Percentiles rank a stretch among this genome's conserved stretches.
phyloP scores from a whole-genome alignment of 1,140 invertebrate species.

The Monochamus saltuarius region DNA sequence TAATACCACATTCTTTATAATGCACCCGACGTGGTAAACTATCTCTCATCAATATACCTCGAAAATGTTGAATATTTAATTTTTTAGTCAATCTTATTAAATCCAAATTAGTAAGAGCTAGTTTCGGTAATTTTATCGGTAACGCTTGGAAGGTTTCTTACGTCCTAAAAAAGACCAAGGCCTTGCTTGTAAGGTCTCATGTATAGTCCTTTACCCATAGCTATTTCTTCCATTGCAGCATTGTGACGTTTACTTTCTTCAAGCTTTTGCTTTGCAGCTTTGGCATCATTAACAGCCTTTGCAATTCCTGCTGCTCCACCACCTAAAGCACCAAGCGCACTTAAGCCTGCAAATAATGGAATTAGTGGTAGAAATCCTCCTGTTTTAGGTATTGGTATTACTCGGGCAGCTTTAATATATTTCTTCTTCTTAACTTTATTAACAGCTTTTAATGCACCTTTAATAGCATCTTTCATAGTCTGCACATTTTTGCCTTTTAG shows the following conservation, averaged over 20 bases:
- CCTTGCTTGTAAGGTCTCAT: conserved; percentile 48
- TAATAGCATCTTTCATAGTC: conserved; percentile 8
- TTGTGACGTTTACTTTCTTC: conserved; percentile 42
- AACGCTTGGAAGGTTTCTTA: conserved; percentile 1
- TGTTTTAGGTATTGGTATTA: conserved; percentile 44
- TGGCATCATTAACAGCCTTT: conserved; percentile 46
- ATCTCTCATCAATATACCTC: neutral
- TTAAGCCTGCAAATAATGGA: conserved; percentile 47
- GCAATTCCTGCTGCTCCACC: conserved; percentile 33
- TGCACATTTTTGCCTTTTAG: too few species aligned
- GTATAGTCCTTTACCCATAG: conserved; percentile 34
- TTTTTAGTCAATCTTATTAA: conserved; percentile 14
- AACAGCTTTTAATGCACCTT: conserved; percentile 14
- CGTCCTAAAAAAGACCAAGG: conserved; percentile 26
- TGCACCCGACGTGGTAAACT: too few species aligned
- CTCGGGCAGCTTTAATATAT: conserved; percentile 25
- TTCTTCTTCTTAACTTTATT: neutral
- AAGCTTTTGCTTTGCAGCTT: conserved; percentile 31
- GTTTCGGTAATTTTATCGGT: conserved; percentile 6
- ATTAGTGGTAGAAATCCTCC: conserved; percentile 43
- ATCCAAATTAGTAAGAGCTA: conserved; percentile 11
- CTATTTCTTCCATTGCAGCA: conserved; percentile 38
- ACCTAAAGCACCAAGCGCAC: conserved; percentile 41
- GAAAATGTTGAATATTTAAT: conserved; percentile 13
- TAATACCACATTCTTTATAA: too few species aligned